Evolutionary conservation across 2,797 vertebrate genomes (phyloP).

Genomic region (Antennarius maculatus): DNA sequence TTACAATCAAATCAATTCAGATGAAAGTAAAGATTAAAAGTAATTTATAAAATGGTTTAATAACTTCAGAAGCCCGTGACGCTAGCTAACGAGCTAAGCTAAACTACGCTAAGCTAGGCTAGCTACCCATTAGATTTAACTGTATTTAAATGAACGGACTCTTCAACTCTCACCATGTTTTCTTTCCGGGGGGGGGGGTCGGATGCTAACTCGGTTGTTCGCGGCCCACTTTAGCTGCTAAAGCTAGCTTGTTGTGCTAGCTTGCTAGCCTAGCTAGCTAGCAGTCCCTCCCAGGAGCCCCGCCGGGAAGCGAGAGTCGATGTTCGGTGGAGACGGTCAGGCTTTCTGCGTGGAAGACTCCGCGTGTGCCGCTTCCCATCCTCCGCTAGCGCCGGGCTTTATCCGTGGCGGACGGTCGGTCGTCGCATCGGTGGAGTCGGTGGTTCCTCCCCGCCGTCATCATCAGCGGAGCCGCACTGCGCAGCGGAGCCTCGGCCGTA

Average conservation of each 20-base stretch:
- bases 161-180: constrained; percentile 71
- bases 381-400: constrained; percentile 33
- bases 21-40: too few relatives aligned
- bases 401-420: constrained; percentile 5
- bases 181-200: constrained; percentile 44
- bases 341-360: constrained; percentile 36
- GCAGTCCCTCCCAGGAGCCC: constrained; percentile 15
- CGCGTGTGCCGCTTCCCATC: constrained; percentile 62
- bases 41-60: too few relatives aligned
- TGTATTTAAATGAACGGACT: constrained; percentile 4
- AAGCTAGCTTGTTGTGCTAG: constrained; percentile 1
- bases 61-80: neutral
- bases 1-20: too few relatives aligned
- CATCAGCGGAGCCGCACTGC: constrained; percentile 62
- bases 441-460: constrained; percentile 53
- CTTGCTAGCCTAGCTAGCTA: constrained; percentile 41
- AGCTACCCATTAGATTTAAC: neutral
- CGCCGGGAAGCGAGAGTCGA: constrained; percentile 46
- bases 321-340: constrained; percentile 37
- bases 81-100: neutral
- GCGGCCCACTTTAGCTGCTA: constrained; percentile 45
- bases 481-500: constrained; percentile 37
- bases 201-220: constrained; percentile 47
- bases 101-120: too few relatives aligned
- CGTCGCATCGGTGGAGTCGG: constrained; percentile 41